These are phyloP conservation scores for Bombus huntii DNA, from an alignment of 1,140 invertebrate genomes.

Conservation along the genomic window DNA sequence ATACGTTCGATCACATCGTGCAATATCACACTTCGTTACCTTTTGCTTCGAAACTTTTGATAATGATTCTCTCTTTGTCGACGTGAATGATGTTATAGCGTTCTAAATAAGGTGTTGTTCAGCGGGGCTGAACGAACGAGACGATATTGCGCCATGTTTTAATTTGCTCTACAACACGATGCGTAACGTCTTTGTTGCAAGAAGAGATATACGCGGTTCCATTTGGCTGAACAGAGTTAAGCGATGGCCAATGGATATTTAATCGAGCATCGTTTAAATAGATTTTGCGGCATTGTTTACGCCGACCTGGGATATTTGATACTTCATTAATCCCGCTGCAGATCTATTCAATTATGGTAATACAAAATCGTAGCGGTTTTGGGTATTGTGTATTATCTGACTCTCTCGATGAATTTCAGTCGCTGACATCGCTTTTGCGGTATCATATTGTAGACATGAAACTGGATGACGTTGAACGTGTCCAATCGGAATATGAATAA, in stretches of 20 bases:
- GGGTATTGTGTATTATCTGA: neutral
- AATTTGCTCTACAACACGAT: slow-evolving; percentile 11
- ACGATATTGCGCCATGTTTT: slow-evolving; percentile 21
- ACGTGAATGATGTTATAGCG: neutral
- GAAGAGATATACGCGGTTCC: slow-evolving; percentile 33
- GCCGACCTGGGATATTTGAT: slow-evolving; percentile 22
- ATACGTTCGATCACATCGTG: neutral
- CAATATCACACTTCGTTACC: neutral
- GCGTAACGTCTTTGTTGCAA: slow-evolving; percentile 41
- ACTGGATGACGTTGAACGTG: neutral
- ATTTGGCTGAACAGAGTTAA: slow-evolving; percentile 30
- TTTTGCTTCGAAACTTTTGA: neutral
- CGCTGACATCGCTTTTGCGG: neutral
- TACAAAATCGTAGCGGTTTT: slow-evolving; percentile 13
- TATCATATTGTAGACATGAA: no score
- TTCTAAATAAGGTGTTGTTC: slow-evolving; percentile 9
- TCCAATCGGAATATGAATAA: no score
- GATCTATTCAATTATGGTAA: slow-evolving; percentile 41
- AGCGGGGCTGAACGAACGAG: neutral
- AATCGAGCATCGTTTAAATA: slow-evolving; percentile 38
- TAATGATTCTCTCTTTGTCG: neutral
- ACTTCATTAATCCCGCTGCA: slow-evolving; percentile 19
- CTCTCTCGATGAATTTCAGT: neutral
- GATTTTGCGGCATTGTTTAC: slow-evolving; percentile 38
- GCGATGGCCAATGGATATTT: slow-evolving; percentile 40